Base-by-base conservation (phyloP, 2,797 vertebrate genomes). In the Triplophysa yarkandensis region DNA sequence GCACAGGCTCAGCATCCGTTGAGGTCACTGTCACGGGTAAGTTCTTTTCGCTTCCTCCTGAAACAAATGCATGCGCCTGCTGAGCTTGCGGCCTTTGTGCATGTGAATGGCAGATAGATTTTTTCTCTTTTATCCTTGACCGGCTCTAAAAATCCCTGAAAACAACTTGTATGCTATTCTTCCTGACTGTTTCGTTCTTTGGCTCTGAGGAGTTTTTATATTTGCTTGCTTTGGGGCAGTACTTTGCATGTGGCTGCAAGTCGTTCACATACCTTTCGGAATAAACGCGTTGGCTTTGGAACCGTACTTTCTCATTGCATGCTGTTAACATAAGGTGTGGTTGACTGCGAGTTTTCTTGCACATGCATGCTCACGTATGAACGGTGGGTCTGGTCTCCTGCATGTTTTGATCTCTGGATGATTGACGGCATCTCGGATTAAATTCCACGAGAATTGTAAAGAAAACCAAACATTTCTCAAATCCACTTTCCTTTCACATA, bases 21-120 rank as follows among this genome's bases (percentile, higher is more conserved):
- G 97, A 97, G 57, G 92, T 99, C 88, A 96, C 94, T 83, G 86
- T 98, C 69, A 95, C 95, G 92, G 97, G 97, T 99, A 94, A 76
- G 91, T 44, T 19, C 7, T 23, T n/a, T 30, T 50, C 3, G 17
- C 52, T 43, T 44, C 27, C n/a, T 36, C 16, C 10, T 71, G 1
- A 27, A 61, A 16, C 19, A 14, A 21, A 65, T 70, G 41, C 36
- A 34, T 67, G 36, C 34, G 48, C 28, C 58, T 62, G 30, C 27
- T 60, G 14, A 11, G 41, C 44, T 43, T 52, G 50, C 27, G 74
- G 19, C 34, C 69, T 57, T 62, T 34, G 17, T 81, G 61, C 50
- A 46, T 79, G 41, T 44, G 36, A 17, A 48, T 55, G 28, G 25
- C 52, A 6, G 34, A 55, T 23, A 19, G 36, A 2, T 39, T 11